Conservation (phyloP, 2,888 invertebrate genomes). For the Microctonus brassicae region DNA sequence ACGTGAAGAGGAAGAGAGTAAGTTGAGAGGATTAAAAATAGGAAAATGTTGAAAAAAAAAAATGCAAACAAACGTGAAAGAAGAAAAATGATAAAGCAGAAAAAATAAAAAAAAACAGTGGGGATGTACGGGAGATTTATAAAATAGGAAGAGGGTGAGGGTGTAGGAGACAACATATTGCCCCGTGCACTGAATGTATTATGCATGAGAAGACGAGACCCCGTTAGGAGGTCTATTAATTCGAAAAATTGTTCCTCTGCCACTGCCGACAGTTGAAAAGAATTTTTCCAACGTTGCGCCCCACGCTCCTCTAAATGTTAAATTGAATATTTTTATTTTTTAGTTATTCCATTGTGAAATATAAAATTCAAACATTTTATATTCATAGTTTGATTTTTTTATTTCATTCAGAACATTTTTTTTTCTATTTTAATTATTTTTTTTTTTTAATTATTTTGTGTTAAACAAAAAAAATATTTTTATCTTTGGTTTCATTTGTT, state of each 20-base stretch:
- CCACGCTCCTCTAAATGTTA: constrained; percentile 6
- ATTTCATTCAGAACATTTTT: too few species aligned
- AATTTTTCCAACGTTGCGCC: constrained; percentile 12
- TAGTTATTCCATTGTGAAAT: neutral
- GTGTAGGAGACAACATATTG: constrained; percentile 63
- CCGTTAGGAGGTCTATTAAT: constrained; percentile 59
- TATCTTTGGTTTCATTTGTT: too few species aligned
- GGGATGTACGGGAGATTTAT: constrained; percentile 57
- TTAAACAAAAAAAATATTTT: too few species aligned
- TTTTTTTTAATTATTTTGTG: too few species aligned
- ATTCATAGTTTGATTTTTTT: neutral
- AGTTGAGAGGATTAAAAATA: constrained; percentile 18
- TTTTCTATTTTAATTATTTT: neutral
- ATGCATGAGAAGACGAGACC: constrained; percentile 61
- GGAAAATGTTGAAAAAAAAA: constrained; percentile 25
- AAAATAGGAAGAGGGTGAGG: constrained; percentile 52
- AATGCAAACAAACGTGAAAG: neutral
- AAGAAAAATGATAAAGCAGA: constrained; percentile 15
- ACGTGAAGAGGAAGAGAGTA: neutral
- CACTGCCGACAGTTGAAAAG: constrained; percentile 19
- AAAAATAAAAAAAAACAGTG: constrained; percentile 43
- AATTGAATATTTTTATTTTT: constrained; percentile 30
- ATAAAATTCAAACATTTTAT: constrained; percentile 14
- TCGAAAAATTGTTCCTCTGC: constrained; percentile 56
- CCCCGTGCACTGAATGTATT: constrained; percentile 61